These are phyloP conservation scores for Tiaroga cobitis DNA, from an alignment of 2,797 vertebrate species.

Conservation along the genomic window DNA sequence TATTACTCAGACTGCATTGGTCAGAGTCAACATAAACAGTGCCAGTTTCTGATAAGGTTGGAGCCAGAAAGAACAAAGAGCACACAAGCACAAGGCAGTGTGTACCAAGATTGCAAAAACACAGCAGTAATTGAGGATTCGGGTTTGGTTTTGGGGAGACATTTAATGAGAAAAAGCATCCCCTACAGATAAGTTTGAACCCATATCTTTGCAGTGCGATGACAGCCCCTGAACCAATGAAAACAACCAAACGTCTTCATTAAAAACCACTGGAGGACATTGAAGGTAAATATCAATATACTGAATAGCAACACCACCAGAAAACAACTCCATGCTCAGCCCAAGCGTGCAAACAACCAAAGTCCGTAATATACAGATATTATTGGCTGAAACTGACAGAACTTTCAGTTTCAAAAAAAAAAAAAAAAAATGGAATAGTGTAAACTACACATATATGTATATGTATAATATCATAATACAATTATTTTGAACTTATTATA, in stretches of 20 bases:
- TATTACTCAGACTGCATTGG: constrained; percentile 30
- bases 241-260: constrained; percentile 29
- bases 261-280: constrained; percentile 32
- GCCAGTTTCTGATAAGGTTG: constrained; percentile 24
- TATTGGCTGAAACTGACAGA: background rate
- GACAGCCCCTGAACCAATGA: constrained; percentile 2
- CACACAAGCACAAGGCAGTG: background rate
- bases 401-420: background rate
- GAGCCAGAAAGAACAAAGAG: constrained; percentile 24
- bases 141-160: constrained; percentile 29
- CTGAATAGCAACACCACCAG: background rate
- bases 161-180: constrained; percentile 36
- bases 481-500: background rate
- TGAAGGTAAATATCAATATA: constrained; percentile 4
- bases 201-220: background rate
- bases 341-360: background rate
- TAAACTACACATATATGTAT: too few relatives aligned
- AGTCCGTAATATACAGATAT: background rate
- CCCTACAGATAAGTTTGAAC: constrained; percentile 1
- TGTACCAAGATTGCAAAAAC: constrained; percentile 7
- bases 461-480: background rate
- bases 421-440: background rate
- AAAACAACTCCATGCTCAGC: background rate
- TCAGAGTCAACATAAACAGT: constrained; percentile 40
- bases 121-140: constrained; percentile 15